Evolutionary conservation across 2,888 invertebrate species (phyloP), one percentile per base, ranked within the genome.

Genomic region (Platypus cylindrus): DNA sequence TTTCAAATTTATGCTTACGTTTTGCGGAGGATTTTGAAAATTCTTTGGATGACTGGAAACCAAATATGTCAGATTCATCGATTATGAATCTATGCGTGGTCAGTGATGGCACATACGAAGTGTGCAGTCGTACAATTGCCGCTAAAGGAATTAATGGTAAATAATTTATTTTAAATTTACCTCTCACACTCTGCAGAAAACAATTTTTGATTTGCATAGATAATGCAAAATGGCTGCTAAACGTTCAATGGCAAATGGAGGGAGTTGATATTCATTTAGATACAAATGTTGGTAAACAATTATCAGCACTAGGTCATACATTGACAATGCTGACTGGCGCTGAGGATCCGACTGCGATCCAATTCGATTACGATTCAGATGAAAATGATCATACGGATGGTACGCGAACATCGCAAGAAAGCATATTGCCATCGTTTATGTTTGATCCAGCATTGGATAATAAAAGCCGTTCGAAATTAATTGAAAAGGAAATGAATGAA

Each of bases 161-260:
- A 40, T 37, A 22, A 8, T 7, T 23, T 17, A 13, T 13, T 28
- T 12, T 20, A 7, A 7, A 7, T 20, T 20, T 12, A 11, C 13
- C 26, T 12, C 5, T 26, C 5, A 11, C 11, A n/a, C 11, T 22
- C 22, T 22, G 8, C 22, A 22, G 8, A 9, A 9, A 22, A 9
- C 8, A 8, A 9, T 22, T 9, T 8, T 22, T 22, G 9, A 22
- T 8, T 22, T 8, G 7, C 22, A 8, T 58, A 74, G 87, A 87
- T 59, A 89, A 94, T 62, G 95, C 97, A 3, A 95, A 97, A 58
- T 98, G 97, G 97, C 77, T 95, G 53, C 67, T 98, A 37, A 95
- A 95, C 62, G 93, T 98, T 1, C 84, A 90, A 45, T 97, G 97
- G 93, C 86, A 95, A 65, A 98, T 98, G 98, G 90, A 95, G 60